These are phyloP conservation scores for Oligia fasciuncula DNA, from an alignment of 2,888 invertebrate species.

Conservation along the genomic window DNA sequence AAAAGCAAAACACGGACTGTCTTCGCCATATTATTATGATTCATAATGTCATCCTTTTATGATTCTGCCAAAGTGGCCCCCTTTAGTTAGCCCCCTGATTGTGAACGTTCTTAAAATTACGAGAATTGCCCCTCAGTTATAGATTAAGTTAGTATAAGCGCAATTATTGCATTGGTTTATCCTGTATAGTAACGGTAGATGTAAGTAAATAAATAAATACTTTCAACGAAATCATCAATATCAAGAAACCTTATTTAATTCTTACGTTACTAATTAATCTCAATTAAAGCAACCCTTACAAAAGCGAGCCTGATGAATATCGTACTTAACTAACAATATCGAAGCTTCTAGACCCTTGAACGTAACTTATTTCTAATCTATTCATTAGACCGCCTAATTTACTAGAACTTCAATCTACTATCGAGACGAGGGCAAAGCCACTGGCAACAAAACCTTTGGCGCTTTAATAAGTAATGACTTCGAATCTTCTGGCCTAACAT, in stretches of 20 bases:
- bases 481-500: constrained; percentile 44
- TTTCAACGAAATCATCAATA: constrained; percentile 1
- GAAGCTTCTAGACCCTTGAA: constrained; percentile 44
- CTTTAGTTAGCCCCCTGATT: too few relatives aligned
- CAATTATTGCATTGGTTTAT: too few relatives aligned
- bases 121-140: too few relatives aligned
- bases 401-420: constrained; percentile 56
- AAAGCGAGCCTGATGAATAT: constrained; percentile 37
- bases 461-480: constrained; percentile 63
- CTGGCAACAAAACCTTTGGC: constrained; percentile 48
- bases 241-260: background rate
- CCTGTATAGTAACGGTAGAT: too few relatives aligned
- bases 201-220: background rate
- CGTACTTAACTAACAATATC: constrained; percentile 48
- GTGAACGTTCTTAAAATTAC: too few relatives aligned
- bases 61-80: too few relatives aligned
- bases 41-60: too few relatives aligned
- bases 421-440: constrained; percentile 47
- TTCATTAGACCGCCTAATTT: constrained; percentile 58
- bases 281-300: background rate
- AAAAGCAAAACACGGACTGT: too few relatives aligned
- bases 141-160: too few relatives aligned
- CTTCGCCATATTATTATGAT: too few relatives aligned
- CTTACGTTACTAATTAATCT: constrained; percentile 1
- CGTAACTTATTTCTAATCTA: constrained; percentile 62